phyloP scores from a whole-genome alignment of 2,113 vertebrate genomes.

The Dasyurus viverrinus region DNA sequence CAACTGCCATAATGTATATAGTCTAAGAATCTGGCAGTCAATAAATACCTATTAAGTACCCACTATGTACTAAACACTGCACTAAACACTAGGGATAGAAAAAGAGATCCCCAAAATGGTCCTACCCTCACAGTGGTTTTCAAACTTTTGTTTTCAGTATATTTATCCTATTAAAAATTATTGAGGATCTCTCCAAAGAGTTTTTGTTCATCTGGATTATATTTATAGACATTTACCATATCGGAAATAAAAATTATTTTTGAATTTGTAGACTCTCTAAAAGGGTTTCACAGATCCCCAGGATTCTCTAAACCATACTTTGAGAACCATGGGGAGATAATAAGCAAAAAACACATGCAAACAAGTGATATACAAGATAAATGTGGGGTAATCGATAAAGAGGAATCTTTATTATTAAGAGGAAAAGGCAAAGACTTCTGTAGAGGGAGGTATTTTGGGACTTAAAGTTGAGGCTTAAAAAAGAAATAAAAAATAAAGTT shows the following conservation, averaged over 20 bases:
- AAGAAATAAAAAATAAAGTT: not conserved
- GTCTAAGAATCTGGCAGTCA: not conserved
- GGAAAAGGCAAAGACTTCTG: not conserved
- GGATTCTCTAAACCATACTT: too few species aligned
- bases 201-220: too few species aligned
- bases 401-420: not conserved
- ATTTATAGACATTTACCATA: too few species aligned
- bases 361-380: not conserved
- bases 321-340: not conserved
- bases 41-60: not conserved
- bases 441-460: not conserved
- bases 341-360: not conserved
- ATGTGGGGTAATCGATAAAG: not conserved
- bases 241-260: too few species aligned
- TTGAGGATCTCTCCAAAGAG: too few species aligned
- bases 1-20: not conserved
- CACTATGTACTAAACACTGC: not conserved
- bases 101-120: not conserved
- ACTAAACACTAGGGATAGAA: not conserved
- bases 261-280: too few species aligned
- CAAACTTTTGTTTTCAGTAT: too few species aligned
- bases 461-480: too few species aligned
- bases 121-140: too few species aligned
- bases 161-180: too few species aligned
- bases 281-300: too few species aligned